Evolutionary conservation across 37 sponge, comb jelly and placozoan genomes (phyloP).

Genomic region (Cladorhizidae sp.): DNA sequence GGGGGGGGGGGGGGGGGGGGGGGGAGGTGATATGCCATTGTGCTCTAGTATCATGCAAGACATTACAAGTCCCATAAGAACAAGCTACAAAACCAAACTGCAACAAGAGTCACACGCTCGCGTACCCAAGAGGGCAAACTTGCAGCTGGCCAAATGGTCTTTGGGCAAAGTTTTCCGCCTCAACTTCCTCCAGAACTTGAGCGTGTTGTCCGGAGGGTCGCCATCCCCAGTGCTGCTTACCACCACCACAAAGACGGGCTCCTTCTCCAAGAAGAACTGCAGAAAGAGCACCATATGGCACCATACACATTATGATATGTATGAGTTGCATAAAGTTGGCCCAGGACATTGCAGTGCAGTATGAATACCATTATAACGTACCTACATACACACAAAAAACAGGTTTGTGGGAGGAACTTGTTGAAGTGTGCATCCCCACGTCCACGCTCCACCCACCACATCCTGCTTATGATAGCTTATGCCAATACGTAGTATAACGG

Average conservation of each 20-base stretch:
- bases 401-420: neutral
- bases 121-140: slow-evolving; percentile 82
- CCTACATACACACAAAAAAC: neutral
- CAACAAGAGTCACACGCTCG: too few species aligned
- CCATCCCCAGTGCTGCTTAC: slow-evolving; percentile 98
- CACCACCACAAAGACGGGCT: slow-evolving; percentile 83
- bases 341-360: neutral
- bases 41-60: neutral
- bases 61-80: too few species aligned
- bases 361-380: neutral
- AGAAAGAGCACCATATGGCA: neutral
- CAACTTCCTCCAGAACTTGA: slow-evolving; percentile 76
- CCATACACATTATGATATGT: neutral
- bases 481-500: too few species aligned
- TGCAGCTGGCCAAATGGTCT: slow-evolving; percentile 50
- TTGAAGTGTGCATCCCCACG: neutral
- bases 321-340: too few species aligned
- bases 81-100: too few species aligned
- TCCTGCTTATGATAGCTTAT: too few species aligned
- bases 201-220: slow-evolving; percentile 93
- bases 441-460: too few species aligned
- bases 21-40: neutral
- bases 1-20: neutral
- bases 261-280: slow-evolving; percentile 73
- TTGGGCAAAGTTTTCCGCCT: slow-evolving; percentile 67